These are phyloP conservation scores for Silurus lanzhouensis DNA, from an alignment of 2,797 vertebrate species.

Conservation along the genomic window DNA sequence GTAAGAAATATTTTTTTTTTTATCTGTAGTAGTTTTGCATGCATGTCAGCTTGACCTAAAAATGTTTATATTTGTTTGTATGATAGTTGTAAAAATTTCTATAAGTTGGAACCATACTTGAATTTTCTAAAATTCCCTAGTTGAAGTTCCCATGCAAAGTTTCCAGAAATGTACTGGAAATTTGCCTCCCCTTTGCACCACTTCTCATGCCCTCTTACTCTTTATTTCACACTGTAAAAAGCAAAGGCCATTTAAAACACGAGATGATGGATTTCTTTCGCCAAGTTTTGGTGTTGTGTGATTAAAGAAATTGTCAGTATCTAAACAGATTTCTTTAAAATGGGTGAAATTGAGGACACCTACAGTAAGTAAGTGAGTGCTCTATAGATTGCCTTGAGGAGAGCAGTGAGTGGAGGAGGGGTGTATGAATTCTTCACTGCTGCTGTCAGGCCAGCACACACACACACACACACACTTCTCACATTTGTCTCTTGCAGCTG, in stretches of 20 bases:
- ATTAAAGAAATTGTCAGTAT: neutral
- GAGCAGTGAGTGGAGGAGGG: neutral
- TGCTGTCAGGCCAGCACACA: neutral
- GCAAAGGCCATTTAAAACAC: neutral
- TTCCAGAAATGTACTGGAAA: no score
- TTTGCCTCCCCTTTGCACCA: no score
- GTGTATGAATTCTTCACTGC: neutral
- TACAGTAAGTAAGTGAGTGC: neutral
- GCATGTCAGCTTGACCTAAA: no score
- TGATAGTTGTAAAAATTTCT: no score
- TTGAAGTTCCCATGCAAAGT: no score
- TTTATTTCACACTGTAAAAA: conserved; percentile 1
- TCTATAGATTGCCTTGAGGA: neutral
- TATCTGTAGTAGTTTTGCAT: no score
- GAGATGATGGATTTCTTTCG: neutral
- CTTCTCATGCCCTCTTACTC: neutral
- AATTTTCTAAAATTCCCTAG: no score
- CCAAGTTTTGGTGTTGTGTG: neutral
- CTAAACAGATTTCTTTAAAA: conserved; percentile 12
- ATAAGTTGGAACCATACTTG: no score
- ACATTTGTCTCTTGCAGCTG: conserved; percentile 77
- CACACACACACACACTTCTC: neutral
- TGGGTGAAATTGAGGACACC: neutral
- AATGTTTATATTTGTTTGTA: no score
- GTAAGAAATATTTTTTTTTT: no score